Conservation (phyloP, 2,888 invertebrate species). For the Drosophila mettleri region DNA sequence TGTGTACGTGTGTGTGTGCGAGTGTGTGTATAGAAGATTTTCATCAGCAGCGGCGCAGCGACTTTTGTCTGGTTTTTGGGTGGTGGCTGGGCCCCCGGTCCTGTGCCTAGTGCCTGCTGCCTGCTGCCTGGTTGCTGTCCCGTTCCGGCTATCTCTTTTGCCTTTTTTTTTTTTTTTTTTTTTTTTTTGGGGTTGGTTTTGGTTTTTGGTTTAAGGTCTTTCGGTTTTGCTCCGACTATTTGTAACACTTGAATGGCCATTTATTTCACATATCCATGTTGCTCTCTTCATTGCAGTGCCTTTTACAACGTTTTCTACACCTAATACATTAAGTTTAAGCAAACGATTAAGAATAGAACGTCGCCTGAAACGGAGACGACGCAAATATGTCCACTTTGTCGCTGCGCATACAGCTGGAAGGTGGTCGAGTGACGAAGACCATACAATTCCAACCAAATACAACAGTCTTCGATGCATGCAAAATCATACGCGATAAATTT, state of each 20-base stretch:
- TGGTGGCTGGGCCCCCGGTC: conserved; percentile 63
- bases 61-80: conserved; percentile 72
- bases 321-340: conserved; percentile 66
- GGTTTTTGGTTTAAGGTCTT: conserved; percentile 36
- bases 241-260: conserved; percentile 59
- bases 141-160: conserved; percentile 41
- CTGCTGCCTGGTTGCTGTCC: conserved; percentile 54
- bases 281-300: conserved; percentile 73
- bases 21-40: conserved; percentile 68
- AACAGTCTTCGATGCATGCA: conserved; percentile 97
- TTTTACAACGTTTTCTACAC: conserved; percentile 69
- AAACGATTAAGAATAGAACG: conserved; percentile 59
- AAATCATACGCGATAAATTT: conserved; percentile 97
- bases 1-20: conserved; percentile 7
- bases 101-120: conserved; percentile 9
- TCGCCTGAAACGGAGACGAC: conserved; percentile 38
- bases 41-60: conserved; percentile 57
- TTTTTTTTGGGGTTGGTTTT: conserved; percentile 62
- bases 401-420: conserved; percentile 93
- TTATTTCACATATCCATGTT: conserved; percentile 43
- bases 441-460: conserved; percentile 99
- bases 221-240: conserved; percentile 44
- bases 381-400: conserved; percentile 87
- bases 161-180: conserved; percentile 22
- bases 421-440: conserved; percentile 96